Evolutionary conservation across 2,888 invertebrate species (phyloP).

Genomic region (Acleris cristana): DNA sequence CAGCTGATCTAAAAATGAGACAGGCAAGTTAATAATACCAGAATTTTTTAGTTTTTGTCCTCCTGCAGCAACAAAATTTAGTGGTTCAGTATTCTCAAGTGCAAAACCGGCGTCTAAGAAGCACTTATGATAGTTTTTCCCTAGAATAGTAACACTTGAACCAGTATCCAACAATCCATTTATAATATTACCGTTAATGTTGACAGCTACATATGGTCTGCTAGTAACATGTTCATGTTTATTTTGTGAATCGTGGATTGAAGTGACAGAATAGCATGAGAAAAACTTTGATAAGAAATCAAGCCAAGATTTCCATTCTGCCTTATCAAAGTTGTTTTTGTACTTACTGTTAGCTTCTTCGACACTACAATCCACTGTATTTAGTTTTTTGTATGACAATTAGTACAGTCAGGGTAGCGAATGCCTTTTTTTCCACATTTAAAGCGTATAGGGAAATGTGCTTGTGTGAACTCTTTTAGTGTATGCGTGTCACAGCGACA

Average conservation of each 20-base stretch:
- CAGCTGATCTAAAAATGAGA: not conserved
- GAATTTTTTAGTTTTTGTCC: not conserved
- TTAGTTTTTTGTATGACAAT: slow-evolving; percentile 8
- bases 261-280: slow-evolving; percentile 2
- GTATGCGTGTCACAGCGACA: slow-evolving; percentile 2
- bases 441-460: slow-evolving; percentile 7
- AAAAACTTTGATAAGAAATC: slow-evolving; percentile 4
- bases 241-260: slow-evolving; percentile 11
- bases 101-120: not conserved
- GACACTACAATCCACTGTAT: slow-evolving; percentile 3
- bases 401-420: not conserved
- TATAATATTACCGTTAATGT: not conserved
- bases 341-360: not conserved
- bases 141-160: not conserved
- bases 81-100: not conserved
- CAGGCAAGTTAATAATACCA: not conserved
- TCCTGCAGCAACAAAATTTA: not conserved
- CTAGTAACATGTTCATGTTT: not conserved
- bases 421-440: not conserved
- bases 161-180: slow-evolving; percentile 9
- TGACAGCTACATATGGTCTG: not conserved
- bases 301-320: slow-evolving; percentile 7
- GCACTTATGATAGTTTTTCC: not conserved
- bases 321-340: not conserved
- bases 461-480: not conserved